A percentile compares a stretch with the other conserved stretches of the same genome.
These are phyloP conservation scores for Microctonus brassicae DNA, from an alignment of 2,888 invertebrate species.

Conservation along the genomic window DNA sequence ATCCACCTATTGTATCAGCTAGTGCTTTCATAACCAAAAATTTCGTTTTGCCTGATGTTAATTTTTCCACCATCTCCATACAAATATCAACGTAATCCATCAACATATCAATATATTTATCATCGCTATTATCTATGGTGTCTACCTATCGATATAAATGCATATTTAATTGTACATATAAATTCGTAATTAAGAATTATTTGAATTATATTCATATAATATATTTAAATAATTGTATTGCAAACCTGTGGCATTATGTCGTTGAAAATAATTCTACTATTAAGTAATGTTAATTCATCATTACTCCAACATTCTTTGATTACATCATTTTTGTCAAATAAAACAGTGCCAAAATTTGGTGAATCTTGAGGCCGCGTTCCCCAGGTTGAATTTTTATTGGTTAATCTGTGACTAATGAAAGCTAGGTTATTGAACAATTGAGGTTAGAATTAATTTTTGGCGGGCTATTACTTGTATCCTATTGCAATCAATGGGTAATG, in stretches of 20 bases:
- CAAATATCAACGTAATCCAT: conserved; percentile 63
- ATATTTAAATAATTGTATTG: neutral
- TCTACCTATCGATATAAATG: conserved; percentile 48
- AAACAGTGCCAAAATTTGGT: conserved; percentile 60
- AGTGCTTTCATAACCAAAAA: conserved; percentile 66
- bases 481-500: conserved; percentile 1
- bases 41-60: conserved; percentile 59
- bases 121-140: conserved; percentile 55
- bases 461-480: conserved; percentile 21
- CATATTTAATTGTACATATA: neutral
- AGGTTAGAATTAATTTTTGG: neutral
- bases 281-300: conserved; percentile 59
- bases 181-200: neutral
- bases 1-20: conserved; percentile 74
- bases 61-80: conserved; percentile 55
- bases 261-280: conserved; percentile 61
- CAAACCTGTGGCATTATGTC: conserved; percentile 61
- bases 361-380: conserved; percentile 24
- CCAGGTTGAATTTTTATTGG: neutral
- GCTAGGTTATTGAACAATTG: neutral
- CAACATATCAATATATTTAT: conserved; percentile 59
- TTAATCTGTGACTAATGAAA: conserved; percentile 7
- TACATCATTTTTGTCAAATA: conserved; percentile 57
- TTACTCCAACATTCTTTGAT: conserved; percentile 60
- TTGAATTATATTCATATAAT: neutral